Evolutionary conservation across 2,113 vertebrate genomes (phyloP), one percentile per base, ranked within the genome.

Genomic region (Trogon melanurus): DNA sequence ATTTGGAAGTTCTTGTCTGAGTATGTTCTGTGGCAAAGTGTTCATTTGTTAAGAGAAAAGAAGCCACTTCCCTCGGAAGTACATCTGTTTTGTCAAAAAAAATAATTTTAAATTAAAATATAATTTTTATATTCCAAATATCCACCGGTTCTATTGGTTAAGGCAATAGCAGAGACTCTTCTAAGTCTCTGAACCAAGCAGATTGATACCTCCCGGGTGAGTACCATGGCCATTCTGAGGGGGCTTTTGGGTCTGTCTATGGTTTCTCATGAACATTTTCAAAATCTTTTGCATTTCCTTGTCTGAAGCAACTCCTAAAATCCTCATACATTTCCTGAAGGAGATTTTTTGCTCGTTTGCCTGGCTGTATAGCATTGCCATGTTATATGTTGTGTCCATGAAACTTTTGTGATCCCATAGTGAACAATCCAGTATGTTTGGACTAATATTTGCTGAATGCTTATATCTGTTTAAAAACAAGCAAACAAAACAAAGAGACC

Each of bases 401-500:
- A 85, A 89, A 66, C 16, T 91, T 45, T 30, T 54, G 11, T 85
- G 78, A 70, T 53, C 32, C 22, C 32, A 16, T 16, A 48, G 20
- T 38, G 47, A 82, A 22, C 25, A 47, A n/a, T 65, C 7, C 41
- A 30, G 2, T 32, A 11, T 30, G 7, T 79, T 82, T 82, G 19
- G 69, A 50, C 22, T 41, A 27, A 61, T 44, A 44, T 45, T 86
- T 84, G n/a, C 32, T 54, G 34, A 51, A 7, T 69, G 20, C 25
- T 89, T 75, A 32, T 57, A 38, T 62, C 30, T 53, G 6, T 56
- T 67, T 85, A 57, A 79, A 94, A 92, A 27, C 15, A 76, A 75
- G 22, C 7, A 38, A 89, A 61, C 29, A 36, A 54, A 32, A 23
- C 11, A 41, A 41, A 41, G 45, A 47, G 13, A 0, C 0, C 0